Evolutionary conservation across 2,888 invertebrate genomes (phyloP).

Genomic region (Erebia palarica): DNA sequence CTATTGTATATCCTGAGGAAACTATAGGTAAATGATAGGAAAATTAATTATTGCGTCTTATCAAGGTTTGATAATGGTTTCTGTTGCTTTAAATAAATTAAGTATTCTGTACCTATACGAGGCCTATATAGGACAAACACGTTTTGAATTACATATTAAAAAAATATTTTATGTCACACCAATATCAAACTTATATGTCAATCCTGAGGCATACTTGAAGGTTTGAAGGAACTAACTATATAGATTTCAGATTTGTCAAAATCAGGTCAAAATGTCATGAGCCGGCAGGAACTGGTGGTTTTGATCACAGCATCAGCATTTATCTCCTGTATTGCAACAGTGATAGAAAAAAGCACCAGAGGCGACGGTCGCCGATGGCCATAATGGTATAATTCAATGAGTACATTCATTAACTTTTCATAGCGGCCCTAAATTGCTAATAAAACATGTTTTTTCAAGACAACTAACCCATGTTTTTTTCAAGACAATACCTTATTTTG

Average conservation of each 20-base stretch:
- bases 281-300: slow-evolving; percentile 54
- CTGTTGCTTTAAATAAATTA: too few species aligned
- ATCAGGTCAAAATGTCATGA: slow-evolving; percentile 53
- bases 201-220: too few species aligned
- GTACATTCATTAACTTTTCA: background rate
- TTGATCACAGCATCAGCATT: slow-evolving; percentile 57
- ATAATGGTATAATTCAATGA: slow-evolving; percentile 47
- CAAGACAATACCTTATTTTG: too few species aligned
- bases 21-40: background rate
- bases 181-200: slow-evolving; percentile 9
- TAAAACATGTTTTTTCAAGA: too few species aligned
- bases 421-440: background rate
- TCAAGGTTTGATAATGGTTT: too few species aligned
- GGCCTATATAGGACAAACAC: background rate
- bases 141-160: background rate
- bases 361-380: slow-evolving; percentile 36
- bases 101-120: too few species aligned
- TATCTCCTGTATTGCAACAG: slow-evolving; percentile 56
- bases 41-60: background rate
- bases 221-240: background rate
- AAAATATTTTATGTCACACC: slow-evolving; percentile 2
- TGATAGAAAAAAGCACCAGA: slow-evolving; percentile 50
- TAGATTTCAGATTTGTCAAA: slow-evolving; percentile 18
- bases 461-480: too few species aligned
- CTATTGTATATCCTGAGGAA: background rate